Evolutionary conservation across 2,797 vertebrate genomes (phyloP).

Genomic region (Enteromius radiatus): DNA sequence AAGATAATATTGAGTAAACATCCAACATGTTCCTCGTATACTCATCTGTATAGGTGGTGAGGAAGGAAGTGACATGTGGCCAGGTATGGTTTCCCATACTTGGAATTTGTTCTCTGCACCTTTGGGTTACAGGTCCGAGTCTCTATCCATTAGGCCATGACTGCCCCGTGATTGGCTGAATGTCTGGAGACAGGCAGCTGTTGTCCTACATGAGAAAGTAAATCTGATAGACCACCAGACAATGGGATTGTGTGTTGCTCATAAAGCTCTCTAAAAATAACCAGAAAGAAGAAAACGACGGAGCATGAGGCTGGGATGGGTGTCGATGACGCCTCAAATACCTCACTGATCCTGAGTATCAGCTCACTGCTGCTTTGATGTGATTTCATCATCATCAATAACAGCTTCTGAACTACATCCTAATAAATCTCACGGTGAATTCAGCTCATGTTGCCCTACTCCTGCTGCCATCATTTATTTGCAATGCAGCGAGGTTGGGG

Average conservation of each 20-base stretch:
- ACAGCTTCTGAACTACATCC: conserved; percentile 23
- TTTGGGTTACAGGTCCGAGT: too few relatives aligned
- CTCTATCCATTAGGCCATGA: too few relatives aligned
- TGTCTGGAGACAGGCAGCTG: conserved; percentile 50
- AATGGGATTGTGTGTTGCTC: conserved; percentile 53
- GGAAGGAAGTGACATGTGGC: too few relatives aligned
- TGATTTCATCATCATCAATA: conserved; percentile 37
- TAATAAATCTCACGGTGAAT: conserved; percentile 31
- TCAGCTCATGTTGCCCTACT: background rate
- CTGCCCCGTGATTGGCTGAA: conserved; percentile 19
- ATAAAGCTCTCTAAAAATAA: conserved; percentile 63
- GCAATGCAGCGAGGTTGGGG: background rate
- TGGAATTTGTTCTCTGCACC: too few relatives aligned
- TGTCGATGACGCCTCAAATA: conserved; percentile 25
- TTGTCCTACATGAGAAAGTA: conserved; percentile 41
- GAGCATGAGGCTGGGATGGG: conserved; percentile 10
- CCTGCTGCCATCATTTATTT: conserved; percentile 14
- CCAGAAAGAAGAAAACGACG: conserved; percentile 56
- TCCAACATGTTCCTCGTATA: conserved; percentile 38
- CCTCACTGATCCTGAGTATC: conserved; percentile 31
- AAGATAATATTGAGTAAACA: conserved; percentile 21
- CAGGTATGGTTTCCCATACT: too few relatives aligned
- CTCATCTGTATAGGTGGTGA: conserved; percentile 29
- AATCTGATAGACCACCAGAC: conserved; percentile 57
- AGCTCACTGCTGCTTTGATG: conserved; percentile 29